These are phyloP conservation scores for Pherbina coryleti DNA, from an alignment of 2,888 invertebrate genomes.

Conservation along the genomic window DNA sequence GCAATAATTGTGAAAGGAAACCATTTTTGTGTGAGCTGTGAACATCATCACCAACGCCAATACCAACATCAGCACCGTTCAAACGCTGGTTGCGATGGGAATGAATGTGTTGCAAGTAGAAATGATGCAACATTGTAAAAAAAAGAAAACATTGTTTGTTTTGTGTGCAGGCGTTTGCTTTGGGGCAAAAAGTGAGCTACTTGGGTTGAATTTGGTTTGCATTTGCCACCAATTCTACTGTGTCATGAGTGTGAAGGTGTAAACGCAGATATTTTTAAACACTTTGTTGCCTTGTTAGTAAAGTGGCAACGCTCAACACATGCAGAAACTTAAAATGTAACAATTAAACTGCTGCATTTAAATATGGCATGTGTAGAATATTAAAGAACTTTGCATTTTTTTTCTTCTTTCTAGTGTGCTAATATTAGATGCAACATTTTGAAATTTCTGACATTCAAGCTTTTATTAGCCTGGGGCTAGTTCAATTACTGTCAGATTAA, in stretches of 20 bases:
- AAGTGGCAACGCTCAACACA: too few relatives aligned
- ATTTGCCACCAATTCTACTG: background rate
- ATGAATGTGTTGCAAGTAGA: slow-evolving; percentile 1
- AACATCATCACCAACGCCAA: background rate
- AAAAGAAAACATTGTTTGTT: background rate
- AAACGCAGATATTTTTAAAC: background rate
- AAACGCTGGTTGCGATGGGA: background rate
- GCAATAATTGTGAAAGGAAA: slow-evolving; percentile 12
- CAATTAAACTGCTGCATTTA: too few relatives aligned
- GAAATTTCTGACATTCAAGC: too few relatives aligned
- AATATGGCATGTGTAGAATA: too few relatives aligned
- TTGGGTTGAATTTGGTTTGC: background rate
- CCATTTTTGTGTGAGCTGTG: background rate
- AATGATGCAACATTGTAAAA: background rate
- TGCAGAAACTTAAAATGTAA: too few relatives aligned
- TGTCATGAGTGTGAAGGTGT: background rate
- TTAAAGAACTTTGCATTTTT: too few relatives aligned
- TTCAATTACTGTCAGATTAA: too few relatives aligned
- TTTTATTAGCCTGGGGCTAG: too few relatives aligned
- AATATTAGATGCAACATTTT: too few relatives aligned
- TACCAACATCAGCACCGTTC: background rate
- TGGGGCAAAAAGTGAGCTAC: background rate
- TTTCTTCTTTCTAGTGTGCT: too few relatives aligned
- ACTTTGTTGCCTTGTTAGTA: too few relatives aligned
- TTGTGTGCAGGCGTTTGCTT: background rate